Evolutionary conservation across 2,797 vertebrate genomes (phyloP), one percentile per base, ranked within the genome.

Genomic region (Protosalanx chinensis): DNA sequence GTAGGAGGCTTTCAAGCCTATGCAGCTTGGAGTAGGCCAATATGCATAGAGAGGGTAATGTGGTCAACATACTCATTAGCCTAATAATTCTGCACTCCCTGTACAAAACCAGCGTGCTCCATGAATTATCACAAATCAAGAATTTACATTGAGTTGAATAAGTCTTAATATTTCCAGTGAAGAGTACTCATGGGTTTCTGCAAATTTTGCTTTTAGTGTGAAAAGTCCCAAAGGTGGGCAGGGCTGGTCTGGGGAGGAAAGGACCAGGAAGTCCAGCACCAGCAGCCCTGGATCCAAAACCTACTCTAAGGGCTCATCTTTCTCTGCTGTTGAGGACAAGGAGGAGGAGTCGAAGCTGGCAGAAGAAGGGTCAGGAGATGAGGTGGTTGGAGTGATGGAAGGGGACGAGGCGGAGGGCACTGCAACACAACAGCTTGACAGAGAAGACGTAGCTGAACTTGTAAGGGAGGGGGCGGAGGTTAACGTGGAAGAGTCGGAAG

Each of bases 301-400:
- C n/a, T 76, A 76, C 33, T 81, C 81, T 1, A 82, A 78, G 23
- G 67, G 69, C 27, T 49, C 49, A 60, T 35, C 73, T 27, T 27
- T 82, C 12, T 64, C 71, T 0, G 79, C 80, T 46, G 65, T 76
- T 66, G 81, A 83, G 58, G 68, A 82, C 23, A 78, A 76, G 41
- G 46, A 71, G 4, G 68, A 77, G 62, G 62, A 67, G 16, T n/a
- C 67, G 4, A 79, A 88, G 67, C 58, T 80, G 74, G 58, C 83
- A 80, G 74, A 83, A 69, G 70, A 76, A 60, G 76, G 72, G 71
- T 35, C 51, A 73, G 51, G 62, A 60, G 76, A 67, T 1, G 20
- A 69, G 18, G 64, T 57, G 3, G 71, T 33, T 27, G 6, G 62
- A 5, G 53, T 20, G 1, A 60, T 6, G 18, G 51, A 32, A 4